phyloP scores from a whole-genome alignment of 2,113 vertebrate genomes.

The Phylloscopus trochilus region DNA sequence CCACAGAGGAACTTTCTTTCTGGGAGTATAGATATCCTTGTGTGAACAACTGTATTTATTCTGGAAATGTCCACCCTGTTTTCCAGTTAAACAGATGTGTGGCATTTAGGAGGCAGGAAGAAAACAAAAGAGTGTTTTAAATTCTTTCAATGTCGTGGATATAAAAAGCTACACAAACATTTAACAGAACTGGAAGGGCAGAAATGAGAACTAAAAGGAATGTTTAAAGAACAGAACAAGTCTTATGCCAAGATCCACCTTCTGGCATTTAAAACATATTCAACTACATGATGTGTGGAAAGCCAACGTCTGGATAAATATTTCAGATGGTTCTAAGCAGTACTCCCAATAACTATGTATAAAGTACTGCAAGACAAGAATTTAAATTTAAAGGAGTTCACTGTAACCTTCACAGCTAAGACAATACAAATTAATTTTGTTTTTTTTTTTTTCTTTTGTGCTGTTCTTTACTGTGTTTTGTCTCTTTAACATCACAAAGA shows the following conservation, averaged over 20 bases:
- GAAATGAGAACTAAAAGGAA: background rate
- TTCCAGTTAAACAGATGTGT: background rate
- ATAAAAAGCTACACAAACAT: background rate
- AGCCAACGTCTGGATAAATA: background rate
- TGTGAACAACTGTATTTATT: conserved; percentile 56
- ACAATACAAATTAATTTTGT: background rate
- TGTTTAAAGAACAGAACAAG: background rate
- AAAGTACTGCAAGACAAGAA: background rate
- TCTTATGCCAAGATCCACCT: background rate
- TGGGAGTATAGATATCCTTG: background rate
- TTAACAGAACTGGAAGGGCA: background rate
- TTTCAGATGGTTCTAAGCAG: background rate
- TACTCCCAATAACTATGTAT: background rate
- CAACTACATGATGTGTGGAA: background rate
- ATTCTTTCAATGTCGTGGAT: background rate
- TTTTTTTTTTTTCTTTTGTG: background rate
- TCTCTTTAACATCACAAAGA: background rate
- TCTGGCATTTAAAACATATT: background rate
- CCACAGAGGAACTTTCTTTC: background rate
- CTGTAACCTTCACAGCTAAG: background rate
- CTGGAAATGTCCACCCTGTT: background rate
- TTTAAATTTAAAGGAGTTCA: background rate
- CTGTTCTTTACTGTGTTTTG: background rate
- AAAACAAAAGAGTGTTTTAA: background rate
- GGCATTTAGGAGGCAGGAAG: background rate